Evolutionary conservation across 1,140 invertebrate genomes (phyloP).

Genomic region (Centruroides sculpturatus): DNA sequence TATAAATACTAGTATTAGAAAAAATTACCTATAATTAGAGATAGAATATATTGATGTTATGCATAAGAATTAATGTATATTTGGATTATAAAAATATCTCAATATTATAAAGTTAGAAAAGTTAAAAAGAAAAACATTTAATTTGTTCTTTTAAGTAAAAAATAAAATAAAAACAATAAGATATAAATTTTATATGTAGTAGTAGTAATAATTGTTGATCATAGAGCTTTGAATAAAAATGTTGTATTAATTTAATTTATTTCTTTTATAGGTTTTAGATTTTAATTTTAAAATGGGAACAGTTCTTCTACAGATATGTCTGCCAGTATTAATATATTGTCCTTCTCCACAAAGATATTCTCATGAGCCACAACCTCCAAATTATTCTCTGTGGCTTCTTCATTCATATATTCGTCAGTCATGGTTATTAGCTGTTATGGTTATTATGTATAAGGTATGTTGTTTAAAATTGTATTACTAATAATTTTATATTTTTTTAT

Average conservation of each 20-base stretch:
- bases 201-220: too few species aligned
- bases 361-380: conserved; percentile 38
- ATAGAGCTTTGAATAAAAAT: too few species aligned
- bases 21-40: too few species aligned
- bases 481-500: neutral
- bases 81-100: too few species aligned
- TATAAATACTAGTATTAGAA: too few species aligned
- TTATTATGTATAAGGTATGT: conserved; percentile 85
- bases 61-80: too few species aligned
- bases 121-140: too few species aligned
- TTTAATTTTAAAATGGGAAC: conserved; percentile 85
- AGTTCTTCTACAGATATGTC: conserved; percentile 63
- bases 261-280: conserved; percentile 58
- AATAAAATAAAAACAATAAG: too few species aligned
- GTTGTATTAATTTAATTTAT: conserved; percentile 1
- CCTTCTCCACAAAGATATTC: conserved; percentile 50
- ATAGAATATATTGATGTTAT: too few species aligned
- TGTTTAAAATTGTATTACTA: neutral
- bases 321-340: conserved; percentile 74
- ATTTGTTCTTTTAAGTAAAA: too few species aligned
- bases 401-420: conserved; percentile 66
- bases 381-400: conserved; percentile 74
- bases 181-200: too few species aligned
- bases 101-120: too few species aligned
- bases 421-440: conserved; percentile 86